Evolutionary conservation across 2,797 vertebrate genomes (phyloP), one percentile per base, ranked within the genome.

Genomic region (Alosa sapidissima): DNA sequence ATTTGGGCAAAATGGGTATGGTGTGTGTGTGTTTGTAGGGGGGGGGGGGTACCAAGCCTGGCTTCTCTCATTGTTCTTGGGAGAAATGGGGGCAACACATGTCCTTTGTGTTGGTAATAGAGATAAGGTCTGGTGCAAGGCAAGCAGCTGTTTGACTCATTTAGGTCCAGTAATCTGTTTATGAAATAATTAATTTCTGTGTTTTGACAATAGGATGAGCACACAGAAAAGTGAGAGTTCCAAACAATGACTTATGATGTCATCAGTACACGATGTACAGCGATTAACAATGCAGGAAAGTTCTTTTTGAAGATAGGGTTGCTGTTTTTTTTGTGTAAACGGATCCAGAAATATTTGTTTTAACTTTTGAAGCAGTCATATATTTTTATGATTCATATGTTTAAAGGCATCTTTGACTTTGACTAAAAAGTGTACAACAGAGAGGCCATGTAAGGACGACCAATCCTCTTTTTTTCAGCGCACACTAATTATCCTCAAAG

Each of bases 31-130:
- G 81, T 33, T n/a, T n/a, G 68, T n/a, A 41, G 33, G 16, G 54
- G 68, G 48, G 48, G 45, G 19, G 7, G 21, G 41, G 41, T 75
- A 84, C 36, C 68, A 84, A 62, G 81, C 83, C 91, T 90, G 87
- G 81, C 85, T 88, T 86, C 84, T 86, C 86, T 87, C 48, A 49
- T 88, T 82, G 90, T 90, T 92, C 89, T 91, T 91, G 84, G 65
- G 87, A 28, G 55, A 87, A 88, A 88, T 86, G 75, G 81, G 83
- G 81, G 81, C 83, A 84, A 89, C 78, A 87, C 85, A 90, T 88
- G 91, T 89, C 81, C 91, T 86, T 94, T 93, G 89, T 92, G 82
- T 87, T 16, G 68, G 86, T 89, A 83, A 86, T 84, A 85, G 33
- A 89, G 84, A 87, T 84, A 88, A 88, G 81, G 52, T 54, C 49